A percentile compares a stretch with the other conserved stretches of the same genome.
phyloP scores from a whole-genome alignment of 2,888 invertebrate genomes.

The Phyto melanocephala region DNA sequence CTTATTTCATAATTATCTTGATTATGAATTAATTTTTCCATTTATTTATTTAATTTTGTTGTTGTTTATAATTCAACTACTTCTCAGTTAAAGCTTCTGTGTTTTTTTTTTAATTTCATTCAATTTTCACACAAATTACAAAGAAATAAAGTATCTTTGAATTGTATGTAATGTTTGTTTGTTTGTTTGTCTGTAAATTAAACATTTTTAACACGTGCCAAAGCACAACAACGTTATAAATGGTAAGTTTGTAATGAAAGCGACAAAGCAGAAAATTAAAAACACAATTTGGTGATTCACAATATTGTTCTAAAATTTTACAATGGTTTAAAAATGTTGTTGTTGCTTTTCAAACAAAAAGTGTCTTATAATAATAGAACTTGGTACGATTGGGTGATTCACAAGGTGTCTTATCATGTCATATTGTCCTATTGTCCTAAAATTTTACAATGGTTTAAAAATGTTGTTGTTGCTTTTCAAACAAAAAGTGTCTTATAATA shows the following conservation, averaged over 20 bases:
- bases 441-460: too few relatives aligned
- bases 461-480: too few relatives aligned
- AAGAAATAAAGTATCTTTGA: background rate
- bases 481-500: too few relatives aligned
- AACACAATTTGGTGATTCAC: too few relatives aligned
- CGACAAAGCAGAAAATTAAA: background rate
- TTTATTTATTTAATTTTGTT: background rate
- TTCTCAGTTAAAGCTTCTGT: constrained; percentile 1
- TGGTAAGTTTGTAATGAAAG: background rate
- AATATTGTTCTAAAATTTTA: too few relatives aligned
- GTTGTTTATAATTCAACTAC: background rate
- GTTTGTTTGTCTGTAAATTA: background rate
- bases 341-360: too few relatives aligned
- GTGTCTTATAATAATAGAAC: too few relatives aligned
- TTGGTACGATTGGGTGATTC: too few relatives aligned
- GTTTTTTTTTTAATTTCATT: background rate
- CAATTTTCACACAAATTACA: constrained; percentile 1
- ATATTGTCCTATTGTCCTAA: too few relatives aligned
- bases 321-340: too few relatives aligned
- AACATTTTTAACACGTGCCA: constrained; percentile 38
- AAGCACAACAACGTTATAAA: background rate
- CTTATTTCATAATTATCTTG: constrained; percentile 31
- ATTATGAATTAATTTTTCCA: background rate
- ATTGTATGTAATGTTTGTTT: background rate
- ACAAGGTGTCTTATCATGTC: too few relatives aligned